Conservation (phyloP, 2,113 vertebrate species). For the Xenopus laevis region DNA sequence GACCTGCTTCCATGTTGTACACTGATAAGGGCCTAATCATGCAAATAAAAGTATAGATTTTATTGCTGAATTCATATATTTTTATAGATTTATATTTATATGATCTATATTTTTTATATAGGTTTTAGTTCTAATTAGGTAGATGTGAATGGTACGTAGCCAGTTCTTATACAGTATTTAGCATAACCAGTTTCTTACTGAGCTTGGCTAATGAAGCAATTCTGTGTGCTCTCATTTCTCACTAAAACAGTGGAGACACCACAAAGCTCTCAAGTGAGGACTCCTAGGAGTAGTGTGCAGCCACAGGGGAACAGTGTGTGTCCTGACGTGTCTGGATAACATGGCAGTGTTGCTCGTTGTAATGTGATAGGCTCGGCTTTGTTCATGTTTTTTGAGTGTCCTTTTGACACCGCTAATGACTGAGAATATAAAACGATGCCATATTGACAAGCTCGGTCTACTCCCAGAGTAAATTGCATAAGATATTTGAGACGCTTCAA, state of each 20-base stretch:
- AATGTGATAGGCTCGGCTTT: slow-evolving; percentile 44
- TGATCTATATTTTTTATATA: too few species aligned
- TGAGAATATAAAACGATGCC: slow-evolving; percentile 42
- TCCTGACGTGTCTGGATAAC: slow-evolving; percentile 45
- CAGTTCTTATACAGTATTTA: too few species aligned
- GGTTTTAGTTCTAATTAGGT: too few species aligned
- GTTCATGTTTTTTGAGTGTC: slow-evolving; percentile 38
- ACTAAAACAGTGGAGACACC: slow-evolving; percentile 23
- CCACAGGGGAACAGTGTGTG: slow-evolving; percentile 35
- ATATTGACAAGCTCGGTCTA: slow-evolving; percentile 44
- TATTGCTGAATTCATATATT: too few species aligned
- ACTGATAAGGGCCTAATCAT: too few species aligned
- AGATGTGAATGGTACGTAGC: too few species aligned
- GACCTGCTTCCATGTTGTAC: too few species aligned
- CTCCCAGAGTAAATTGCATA: slow-evolving; percentile 43
- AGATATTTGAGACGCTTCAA: slow-evolving; percentile 42
- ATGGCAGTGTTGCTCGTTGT: slow-evolving; percentile 38
- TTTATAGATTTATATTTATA: too few species aligned
- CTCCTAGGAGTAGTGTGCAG: slow-evolving; percentile 33
- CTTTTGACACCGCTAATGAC: slow-evolving; percentile 44
- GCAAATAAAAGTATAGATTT: too few species aligned
- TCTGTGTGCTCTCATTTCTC: slow-evolving; percentile 24
- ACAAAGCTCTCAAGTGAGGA: slow-evolving; percentile 27
- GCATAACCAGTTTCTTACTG: too few species aligned
- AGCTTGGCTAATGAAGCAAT: too few species aligned